Evolutionary conservation across 2,113 vertebrate genomes (phyloP).

Genomic region (Mus musculus): DNA sequence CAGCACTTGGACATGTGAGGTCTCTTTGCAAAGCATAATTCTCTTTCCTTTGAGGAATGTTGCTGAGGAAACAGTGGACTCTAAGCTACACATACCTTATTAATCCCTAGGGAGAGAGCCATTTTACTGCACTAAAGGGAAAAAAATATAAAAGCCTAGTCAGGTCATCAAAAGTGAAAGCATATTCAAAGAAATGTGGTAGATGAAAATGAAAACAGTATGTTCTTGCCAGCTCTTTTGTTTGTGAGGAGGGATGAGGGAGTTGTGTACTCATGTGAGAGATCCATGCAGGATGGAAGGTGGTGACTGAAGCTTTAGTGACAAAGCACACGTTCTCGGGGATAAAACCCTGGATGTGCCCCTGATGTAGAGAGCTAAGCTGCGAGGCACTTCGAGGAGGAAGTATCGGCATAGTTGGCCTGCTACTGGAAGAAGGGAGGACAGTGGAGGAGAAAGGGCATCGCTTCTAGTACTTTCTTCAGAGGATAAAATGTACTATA

Average conservation of each 20-base stretch:
- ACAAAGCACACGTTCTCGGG: neutral
- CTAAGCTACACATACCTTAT: neutral
- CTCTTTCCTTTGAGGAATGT: constrained; percentile 48
- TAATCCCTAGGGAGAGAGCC: constrained; percentile 13
- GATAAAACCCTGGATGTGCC: neutral
- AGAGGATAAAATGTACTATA: constrained; percentile 51
- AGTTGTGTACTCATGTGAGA: neutral
- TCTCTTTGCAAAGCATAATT: constrained; percentile 5
- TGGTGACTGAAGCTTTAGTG: constrained; percentile 30
- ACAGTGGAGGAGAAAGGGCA: neutral
- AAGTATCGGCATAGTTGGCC: constrained; percentile 1
- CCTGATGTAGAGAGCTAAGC: neutral
- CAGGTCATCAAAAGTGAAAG: constrained; percentile 35
- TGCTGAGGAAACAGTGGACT: constrained; percentile 38
- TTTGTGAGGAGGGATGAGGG: neutral
- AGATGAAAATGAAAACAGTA: constrained; percentile 43
- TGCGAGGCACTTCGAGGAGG: neutral
- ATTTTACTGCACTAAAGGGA: neutral
- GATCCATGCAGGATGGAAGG: neutral
- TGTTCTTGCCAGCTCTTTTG: constrained; percentile 11
- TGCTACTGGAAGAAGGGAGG: neutral
- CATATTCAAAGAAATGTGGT: constrained; percentile 10
- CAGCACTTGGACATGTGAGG: neutral
- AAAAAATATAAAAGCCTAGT: constrained; percentile 30
- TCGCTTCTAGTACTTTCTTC: constrained; percentile 33